These are phyloP conservation scores for Carollia perspicillata DNA, from an alignment of 2,113 vertebrate genomes.

Conservation along the genomic window DNA sequence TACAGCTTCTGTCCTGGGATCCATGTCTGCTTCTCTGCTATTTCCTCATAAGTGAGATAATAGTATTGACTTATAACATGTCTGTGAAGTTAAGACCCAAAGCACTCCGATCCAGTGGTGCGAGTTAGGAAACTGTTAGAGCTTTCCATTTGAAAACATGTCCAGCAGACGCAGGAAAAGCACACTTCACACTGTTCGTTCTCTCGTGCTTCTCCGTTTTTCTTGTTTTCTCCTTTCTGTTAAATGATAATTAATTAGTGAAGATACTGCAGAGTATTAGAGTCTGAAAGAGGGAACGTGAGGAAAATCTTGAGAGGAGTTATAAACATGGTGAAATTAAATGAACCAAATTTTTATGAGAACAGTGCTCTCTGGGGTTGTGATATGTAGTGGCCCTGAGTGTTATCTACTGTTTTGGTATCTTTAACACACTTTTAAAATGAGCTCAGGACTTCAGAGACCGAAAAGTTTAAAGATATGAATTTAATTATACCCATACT, in stretches of 20 bases:
- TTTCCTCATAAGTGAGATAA: not conserved
- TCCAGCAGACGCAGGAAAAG: not conserved
- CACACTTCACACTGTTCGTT: not conserved
- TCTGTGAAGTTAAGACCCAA: not conserved
- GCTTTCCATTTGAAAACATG: not conserved
- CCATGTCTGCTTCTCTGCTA: not conserved
- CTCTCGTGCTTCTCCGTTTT: not conserved
- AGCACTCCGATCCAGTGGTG: not conserved
- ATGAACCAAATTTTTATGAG: not conserved
- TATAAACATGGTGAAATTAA: slow-evolving; percentile 12
- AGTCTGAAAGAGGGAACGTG: not conserved
- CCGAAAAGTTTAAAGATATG: slow-evolving; percentile 49
- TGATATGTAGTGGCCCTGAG: not conserved
- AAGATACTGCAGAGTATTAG: not conserved
- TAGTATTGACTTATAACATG: slow-evolving; percentile 40
- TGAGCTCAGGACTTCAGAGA: slow-evolving; percentile 32
- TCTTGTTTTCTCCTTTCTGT: not conserved
- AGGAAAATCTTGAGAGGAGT: not conserved
- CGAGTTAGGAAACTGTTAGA: slow-evolving; percentile 2
- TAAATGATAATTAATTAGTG: slow-evolving; percentile 25
- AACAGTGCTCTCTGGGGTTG: not conserved
- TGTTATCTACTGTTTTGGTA: not conserved
- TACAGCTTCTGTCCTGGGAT: not conserved
- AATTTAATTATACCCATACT: slow-evolving; percentile 51
- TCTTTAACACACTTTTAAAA: slow-evolving; percentile 52